A percentile compares a stretch with the other conserved stretches of the same genome.
These are phyloP conservation scores for Cyrtonyx montezumae DNA, from an alignment of 2,113 vertebrate genomes.

Conservation along the genomic window DNA sequence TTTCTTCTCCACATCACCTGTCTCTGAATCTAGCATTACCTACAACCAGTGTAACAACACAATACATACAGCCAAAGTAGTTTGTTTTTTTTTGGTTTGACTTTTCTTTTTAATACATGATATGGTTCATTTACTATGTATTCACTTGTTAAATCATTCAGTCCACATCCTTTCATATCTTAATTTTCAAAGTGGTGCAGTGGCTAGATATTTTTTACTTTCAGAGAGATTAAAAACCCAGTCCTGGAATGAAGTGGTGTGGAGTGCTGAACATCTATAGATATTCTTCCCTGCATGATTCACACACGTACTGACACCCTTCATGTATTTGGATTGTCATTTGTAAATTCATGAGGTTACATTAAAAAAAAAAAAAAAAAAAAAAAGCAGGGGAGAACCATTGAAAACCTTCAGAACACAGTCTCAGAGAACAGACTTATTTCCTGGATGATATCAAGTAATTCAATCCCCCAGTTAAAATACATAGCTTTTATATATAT, in stretches of 20 bases:
- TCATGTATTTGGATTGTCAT: accelerated
- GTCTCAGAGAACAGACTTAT: neutral
- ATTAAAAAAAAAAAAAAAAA: neutral
- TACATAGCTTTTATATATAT: too few relatives aligned
- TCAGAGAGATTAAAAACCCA: neutral
- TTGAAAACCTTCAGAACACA: neutral
- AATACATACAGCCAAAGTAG: neutral
- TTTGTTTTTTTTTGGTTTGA: too few relatives aligned
- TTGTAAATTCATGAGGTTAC: neutral
- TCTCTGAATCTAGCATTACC: neutral
- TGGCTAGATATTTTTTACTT: neutral
- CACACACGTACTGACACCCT: neutral
- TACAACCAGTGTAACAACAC: neutral
- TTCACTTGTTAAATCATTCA: constrained; percentile 39
- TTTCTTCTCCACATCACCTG: neutral
- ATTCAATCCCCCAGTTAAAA: neutral
- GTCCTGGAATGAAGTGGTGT: neutral
- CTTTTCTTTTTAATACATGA: neutral
- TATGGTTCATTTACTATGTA: constrained; percentile 40
- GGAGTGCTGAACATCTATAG: neutral
- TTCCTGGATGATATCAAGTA: neutral
- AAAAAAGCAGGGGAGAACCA: neutral
- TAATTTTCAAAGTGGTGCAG: neutral
- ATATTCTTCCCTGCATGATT: neutral
- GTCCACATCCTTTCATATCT: constrained; percentile 6